Evolutionary conservation across 2,113 vertebrate species (phyloP), one percentile per base, ranked within the genome.

Genomic region (Myotis lucifugus): DNA sequence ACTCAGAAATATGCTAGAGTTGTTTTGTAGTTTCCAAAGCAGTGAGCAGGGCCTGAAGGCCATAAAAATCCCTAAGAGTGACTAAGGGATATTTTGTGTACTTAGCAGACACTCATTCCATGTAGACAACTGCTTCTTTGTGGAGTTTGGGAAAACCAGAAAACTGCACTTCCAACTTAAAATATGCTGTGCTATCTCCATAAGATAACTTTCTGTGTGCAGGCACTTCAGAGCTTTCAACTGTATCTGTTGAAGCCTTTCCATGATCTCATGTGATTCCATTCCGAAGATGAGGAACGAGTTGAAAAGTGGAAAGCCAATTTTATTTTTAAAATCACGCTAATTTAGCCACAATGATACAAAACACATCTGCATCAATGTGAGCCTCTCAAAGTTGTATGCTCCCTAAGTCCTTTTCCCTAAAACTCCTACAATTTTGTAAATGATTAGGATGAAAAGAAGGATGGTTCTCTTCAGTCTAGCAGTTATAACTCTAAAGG

Each of bases 311-410:
- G 7, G 23, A 59, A 50, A 32, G 54, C 21, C 48, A n/a, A 56
- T 69, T 81, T 91, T 86, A 66, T 91, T 92, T 92, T 76, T 23
- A 46, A 85, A 72, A 85, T 85, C 6, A 61, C 77, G 66, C 25
- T 37, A 66, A 66, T n/a, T 79, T 85, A 85, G 73, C 10, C 48
- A 90, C 48, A 81, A 17, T n/a, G 18, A 76, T 70, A 40, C 4
- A 70, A 77, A 88, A 88, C n/a, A 83, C 32, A 77, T 46, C 40
- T 32, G 18, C 9, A 67, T 32, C 56, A 67, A 12, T 7, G 13
- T 14, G 40, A 61, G 34, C 27, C 40, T 88, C 61, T 92, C 70
- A 61, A 77, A 92, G 25, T 69, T 69, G 4, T 74, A 78, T 27
- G 23, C 46, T 90, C 42, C 5, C 15, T 18, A n/a, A 85, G 5